Conservation (phyloP, 53 echinoderm and acorn worm genomes). For the Astropecten irregularis region DNA sequence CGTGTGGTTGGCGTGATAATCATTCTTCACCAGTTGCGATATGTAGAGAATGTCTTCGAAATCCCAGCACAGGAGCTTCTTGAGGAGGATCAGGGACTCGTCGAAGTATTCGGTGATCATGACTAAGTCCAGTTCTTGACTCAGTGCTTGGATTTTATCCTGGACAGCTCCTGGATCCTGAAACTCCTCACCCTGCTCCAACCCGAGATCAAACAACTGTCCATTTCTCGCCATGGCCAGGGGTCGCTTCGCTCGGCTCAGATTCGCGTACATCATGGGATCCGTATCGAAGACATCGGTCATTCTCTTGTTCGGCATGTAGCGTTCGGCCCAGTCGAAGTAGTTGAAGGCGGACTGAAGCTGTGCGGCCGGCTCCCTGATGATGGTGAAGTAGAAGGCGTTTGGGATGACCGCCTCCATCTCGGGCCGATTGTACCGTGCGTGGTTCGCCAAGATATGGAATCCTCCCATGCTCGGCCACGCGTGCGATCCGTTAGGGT, state of each 20-base stretch:
- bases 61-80: too few relatives aligned
- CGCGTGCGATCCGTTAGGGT: neutral
- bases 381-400: slow-evolving; percentile 75
- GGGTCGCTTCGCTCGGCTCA: neutral
- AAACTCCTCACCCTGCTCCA: slow-evolving; percentile 31
- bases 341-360: slow-evolving; percentile 74
- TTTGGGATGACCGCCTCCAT: slow-evolving; percentile 61
- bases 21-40: neutral
- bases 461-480: slow-evolving; percentile 38
- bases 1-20: neutral
- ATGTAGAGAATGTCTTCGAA: slow-evolving; percentile 35
- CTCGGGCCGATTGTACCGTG: slow-evolving; percentile 53
- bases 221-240: slow-evolving; percentile 64
- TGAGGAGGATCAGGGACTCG: too few relatives aligned
- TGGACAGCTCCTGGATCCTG: neutral
- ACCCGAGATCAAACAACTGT: slow-evolving; percentile 67
- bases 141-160: neutral
- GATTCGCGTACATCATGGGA: slow-evolving; percentile 42
- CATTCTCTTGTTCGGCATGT: neutral
- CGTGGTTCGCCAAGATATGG: slow-evolving; percentile 69
- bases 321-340: slow-evolving; percentile 48
- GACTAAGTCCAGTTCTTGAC: slow-evolving; percentile 2
- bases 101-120: slow-evolving; percentile 32
- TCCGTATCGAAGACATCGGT: slow-evolving; percentile 42
- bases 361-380: slow-evolving; percentile 70